These are phyloP conservation scores for Dendrophyllia cribrosa DNA, from an alignment of 64 coral and sea anemone species.

Conservation along the genomic window DNA sequence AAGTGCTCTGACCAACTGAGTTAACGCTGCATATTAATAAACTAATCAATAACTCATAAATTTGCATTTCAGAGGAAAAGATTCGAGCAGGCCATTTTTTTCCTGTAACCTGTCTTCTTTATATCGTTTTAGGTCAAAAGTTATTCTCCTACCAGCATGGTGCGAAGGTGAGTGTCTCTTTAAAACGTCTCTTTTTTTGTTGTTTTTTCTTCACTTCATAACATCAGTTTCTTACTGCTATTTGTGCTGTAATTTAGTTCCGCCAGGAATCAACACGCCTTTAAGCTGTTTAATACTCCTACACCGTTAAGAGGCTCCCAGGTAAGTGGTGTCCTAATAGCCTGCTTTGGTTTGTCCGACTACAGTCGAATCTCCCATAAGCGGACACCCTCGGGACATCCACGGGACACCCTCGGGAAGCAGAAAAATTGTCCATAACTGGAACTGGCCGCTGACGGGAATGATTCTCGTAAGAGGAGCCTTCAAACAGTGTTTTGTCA, in stretches of 20 bases:
- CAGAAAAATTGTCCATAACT: too few species aligned
- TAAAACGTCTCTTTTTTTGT: background rate
- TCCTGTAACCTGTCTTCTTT: background rate
- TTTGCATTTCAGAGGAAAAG: too few species aligned
- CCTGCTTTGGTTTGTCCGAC: background rate
- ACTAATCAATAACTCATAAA: too few species aligned
- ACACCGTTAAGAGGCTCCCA: slow-evolving; percentile 67
- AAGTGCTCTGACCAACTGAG: too few species aligned
- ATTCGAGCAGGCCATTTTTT: background rate
- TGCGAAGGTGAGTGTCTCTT: background rate
- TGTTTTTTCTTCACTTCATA: background rate
- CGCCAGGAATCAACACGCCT: slow-evolving; percentile 74
- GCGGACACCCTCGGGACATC: too few species aligned
- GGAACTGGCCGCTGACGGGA: too few species aligned
- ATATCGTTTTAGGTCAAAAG: background rate
- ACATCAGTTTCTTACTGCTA: background rate
- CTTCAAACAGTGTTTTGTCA: too few species aligned
- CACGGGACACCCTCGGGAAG: too few species aligned
- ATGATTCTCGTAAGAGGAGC: too few species aligned
- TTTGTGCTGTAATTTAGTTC: slow-evolving; percentile 23
- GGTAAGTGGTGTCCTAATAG: background rate
- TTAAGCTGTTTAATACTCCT: slow-evolving; percentile 66
- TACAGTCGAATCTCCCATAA: background rate
- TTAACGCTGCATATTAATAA: too few species aligned
- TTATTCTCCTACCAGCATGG: background rate